Conservation (phyloP, 2,888 invertebrate species). For the Ariolimax columbianus region DNA sequence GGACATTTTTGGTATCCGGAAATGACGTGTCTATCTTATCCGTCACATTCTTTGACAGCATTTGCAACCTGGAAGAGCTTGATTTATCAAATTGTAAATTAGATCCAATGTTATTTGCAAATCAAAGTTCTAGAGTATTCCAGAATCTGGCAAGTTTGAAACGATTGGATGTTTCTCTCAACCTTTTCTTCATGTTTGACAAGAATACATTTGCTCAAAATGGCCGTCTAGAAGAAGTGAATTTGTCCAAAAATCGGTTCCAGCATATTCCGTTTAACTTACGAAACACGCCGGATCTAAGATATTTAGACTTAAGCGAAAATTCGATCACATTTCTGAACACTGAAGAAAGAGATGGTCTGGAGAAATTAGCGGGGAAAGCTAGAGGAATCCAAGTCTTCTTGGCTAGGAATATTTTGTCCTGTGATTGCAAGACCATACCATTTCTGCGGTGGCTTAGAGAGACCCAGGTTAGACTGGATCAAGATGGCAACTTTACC, state of each 20-base stretch:
- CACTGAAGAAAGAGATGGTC: not conserved
- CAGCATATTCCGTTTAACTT: constrained; percentile 12
- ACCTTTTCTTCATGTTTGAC: not conserved
- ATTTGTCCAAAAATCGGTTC: constrained; percentile 25
- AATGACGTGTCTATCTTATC: constrained; percentile 4
- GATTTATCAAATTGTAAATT: not conserved
- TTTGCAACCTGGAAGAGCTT: not conserved
- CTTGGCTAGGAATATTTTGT: constrained; percentile 23
- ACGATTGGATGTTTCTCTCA: constrained; percentile 19
- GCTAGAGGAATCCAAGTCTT: not conserved
- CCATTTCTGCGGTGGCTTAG: constrained; percentile 27
- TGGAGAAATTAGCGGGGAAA: not conserved
- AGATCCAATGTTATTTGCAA: not conserved
- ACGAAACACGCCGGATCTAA: not conserved
- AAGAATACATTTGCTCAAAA: not conserved
- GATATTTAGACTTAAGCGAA: not conserved
- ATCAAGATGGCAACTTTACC: not conserved
- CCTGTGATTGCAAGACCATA: constrained; percentile 22
- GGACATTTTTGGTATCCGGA: not conserved
- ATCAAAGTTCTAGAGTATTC: not conserved
- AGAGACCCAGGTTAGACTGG: constrained; percentile 6
- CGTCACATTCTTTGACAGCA: constrained; percentile 18
- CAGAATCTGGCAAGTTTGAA: not conserved
- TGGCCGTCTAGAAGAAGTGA: not conserved
- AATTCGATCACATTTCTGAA: constrained; percentile 18